Base-by-base conservation (phyloP, 35 echinoderm and acorn worm genomes). In the Patiria miniata region DNA sequence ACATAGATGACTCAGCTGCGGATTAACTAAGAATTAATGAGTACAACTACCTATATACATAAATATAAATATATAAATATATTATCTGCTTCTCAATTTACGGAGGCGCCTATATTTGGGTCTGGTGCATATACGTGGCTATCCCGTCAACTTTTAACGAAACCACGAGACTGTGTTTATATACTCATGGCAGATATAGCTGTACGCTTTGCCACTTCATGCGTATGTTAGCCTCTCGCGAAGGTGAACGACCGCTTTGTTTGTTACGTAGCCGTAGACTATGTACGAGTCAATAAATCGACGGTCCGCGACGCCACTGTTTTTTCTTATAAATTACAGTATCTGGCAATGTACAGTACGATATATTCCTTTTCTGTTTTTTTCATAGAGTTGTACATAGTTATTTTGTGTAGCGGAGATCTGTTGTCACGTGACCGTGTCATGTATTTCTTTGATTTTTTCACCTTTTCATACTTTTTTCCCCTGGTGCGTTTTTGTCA, bases 11-110 rank as follows among this genome's bases (percentile, higher is more conserved):
- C 34, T 73, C 65, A 73, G 65, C 65, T 73, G 65, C 65, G 65
- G 29, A 73, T 73, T 32, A 73, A 73, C 21, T 73, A 14, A 28
- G 14, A 32, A 32, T 26, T 14, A 73, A 14, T 47, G 12, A 47
- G 42, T 47, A 47, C 42, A 47, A 12, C 42, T 73, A 73, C 65
- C 19, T 73, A n/a, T n/a, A 73, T 73, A 73, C 29, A 73, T 36
- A 30, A 73, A 73, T 73, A 73, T 73, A 73, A 73, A 73, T 73
- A 73, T 73, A 73, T 73, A 73, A 73, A 73, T 73, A 73, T 73
- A 22, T 47, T 73, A 73, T 73, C 2, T 32, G 65, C 65, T 73
- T 73, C 65, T 73, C 26, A 34, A 22, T 47, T 73, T 0, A 73
- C 22, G 58, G 65, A 34, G 65, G 34, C 23, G 26, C n/a, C n/a